Evolutionary conservation across 35 echinoderm and acorn worm species (phyloP).

Genomic region (Chiridota heheva): DNA sequence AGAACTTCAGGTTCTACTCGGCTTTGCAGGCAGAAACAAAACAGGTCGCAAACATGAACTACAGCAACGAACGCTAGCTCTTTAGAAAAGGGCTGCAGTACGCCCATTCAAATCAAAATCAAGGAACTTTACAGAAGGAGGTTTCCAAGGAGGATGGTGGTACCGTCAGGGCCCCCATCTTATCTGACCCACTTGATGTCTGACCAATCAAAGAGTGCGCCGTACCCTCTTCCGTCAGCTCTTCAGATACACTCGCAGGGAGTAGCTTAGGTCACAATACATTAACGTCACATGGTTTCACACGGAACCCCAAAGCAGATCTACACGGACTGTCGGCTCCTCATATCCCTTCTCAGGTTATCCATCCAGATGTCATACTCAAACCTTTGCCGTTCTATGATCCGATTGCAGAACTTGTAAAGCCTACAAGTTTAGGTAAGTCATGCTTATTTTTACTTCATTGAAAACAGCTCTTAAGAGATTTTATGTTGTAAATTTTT

Average conservation of each 20-base stretch:
- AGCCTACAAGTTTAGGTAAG: constrained; percentile 95
- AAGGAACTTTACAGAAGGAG: constrained; percentile 86
- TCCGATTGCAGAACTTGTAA: constrained; percentile 80
- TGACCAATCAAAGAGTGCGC: constrained; percentile 27
- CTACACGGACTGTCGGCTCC: constrained; percentile 31
- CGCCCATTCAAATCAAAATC: constrained; percentile 97
- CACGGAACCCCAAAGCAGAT: constrained; percentile 45
- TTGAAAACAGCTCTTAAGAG: neutral
- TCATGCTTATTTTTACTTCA: neutral
- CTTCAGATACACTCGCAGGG: neutral
- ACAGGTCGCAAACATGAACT: constrained; percentile 99
- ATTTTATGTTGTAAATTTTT: neutral
- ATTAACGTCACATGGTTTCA: constrained; percentile 46
- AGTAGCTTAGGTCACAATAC: constrained; percentile 22
- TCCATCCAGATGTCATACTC: constrained; percentile 82
- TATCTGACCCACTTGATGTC: constrained; percentile 44
- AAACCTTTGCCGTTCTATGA: constrained; percentile 88
- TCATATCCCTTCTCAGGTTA: constrained; percentile 41
- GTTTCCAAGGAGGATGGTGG: constrained; percentile 82
- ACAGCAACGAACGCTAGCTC: constrained; percentile 74
- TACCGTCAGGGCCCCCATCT: constrained; percentile 60
- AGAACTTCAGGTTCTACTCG: constrained; percentile 95
- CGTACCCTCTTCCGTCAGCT: constrained; percentile 1
- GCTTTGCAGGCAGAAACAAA: constrained; percentile 97
- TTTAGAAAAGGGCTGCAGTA: constrained; percentile 92